Evolutionary conservation across 2,113 vertebrate species (phyloP), one percentile per base, ranked within the genome.

Genomic region (Phrynosoma blainvillii): DNA sequence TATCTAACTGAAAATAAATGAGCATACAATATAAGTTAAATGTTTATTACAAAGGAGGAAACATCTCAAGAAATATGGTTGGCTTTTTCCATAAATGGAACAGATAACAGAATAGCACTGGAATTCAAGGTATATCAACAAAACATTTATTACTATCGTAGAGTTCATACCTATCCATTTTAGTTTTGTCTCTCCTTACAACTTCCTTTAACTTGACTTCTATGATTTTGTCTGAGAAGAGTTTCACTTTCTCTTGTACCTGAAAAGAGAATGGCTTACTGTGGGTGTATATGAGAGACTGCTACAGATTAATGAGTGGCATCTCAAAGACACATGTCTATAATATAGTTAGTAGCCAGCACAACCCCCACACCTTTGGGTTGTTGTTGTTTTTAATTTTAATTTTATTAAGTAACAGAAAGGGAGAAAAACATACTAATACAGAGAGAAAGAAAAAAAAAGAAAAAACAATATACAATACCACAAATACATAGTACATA

Each of bases 181-280:
- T 14, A 47, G 23, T 84, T 56, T 56, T 42, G 77, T 36, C 23
- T 66, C 77, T 84, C 62, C 47, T 78, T 54, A 23, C 90, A 62
- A 90, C 81, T 82, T 92, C 88, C 89, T 87, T 89, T 11, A 95
- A 16, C 81, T 92, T 94, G 65, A 95, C 79, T 87, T 95, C 92
- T 16, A 56, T 91, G 74, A 93, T 84, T 90, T 65, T 86, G 47
- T 20, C 87, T 89, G 91, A 79, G 70, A 91, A 89, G 86, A 86
- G 66, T 32, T 95, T 95, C 91, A 97, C 85, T 73, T 94, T 94
- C 77, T 96, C 88, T 59, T 89, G 94, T 68, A 98, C 93, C 97
- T 98, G 86, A 56, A 94, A 85, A 90, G 70, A 12, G 87, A 79
- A 18, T 84, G 42, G 1, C 4, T 1, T 10, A 82, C 40, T 0